phyloP scores from a whole-genome alignment of 2,797 vertebrate genomes.

The Prunella strophiata region DNA sequence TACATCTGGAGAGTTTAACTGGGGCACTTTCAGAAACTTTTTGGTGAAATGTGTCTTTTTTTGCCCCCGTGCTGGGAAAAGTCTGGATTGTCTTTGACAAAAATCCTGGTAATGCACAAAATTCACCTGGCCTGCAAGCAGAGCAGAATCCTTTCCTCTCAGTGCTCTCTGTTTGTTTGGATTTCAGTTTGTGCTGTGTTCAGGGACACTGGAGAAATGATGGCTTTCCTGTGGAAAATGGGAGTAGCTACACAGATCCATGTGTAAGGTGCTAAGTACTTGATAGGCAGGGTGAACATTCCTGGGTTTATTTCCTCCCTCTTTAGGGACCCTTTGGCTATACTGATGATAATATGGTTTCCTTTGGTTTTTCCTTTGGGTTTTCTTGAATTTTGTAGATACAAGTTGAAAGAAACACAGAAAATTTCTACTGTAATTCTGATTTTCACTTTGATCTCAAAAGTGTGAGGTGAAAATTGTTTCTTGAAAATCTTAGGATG shows the following conservation, averaged over 20 bases:
- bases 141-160: neutral
- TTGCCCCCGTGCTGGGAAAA: neutral
- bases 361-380: neutral
- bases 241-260: fast-evolving
- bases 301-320: neutral
- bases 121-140: neutral
- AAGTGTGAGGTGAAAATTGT: neutral
- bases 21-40: conserved; percentile 54
- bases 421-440: neutral
- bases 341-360: neutral
- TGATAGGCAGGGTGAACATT: neutral
- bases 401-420: neutral
- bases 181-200: neutral
- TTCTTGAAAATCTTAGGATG: neutral
- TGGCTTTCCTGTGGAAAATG: neutral
- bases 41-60: conserved; percentile 1
- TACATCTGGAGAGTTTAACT: conserved; percentile 71
- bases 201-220: neutral
- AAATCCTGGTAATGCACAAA: neutral
- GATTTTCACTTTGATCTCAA: neutral
- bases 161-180: neutral
- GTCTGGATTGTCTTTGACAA: neutral
- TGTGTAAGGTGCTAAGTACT: neutral
- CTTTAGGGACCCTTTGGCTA: neutral
- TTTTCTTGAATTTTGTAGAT: neutral